Evolutionary conservation across 1,140 invertebrate genomes (phyloP).

Genomic region (Euschistus heros): DNA sequence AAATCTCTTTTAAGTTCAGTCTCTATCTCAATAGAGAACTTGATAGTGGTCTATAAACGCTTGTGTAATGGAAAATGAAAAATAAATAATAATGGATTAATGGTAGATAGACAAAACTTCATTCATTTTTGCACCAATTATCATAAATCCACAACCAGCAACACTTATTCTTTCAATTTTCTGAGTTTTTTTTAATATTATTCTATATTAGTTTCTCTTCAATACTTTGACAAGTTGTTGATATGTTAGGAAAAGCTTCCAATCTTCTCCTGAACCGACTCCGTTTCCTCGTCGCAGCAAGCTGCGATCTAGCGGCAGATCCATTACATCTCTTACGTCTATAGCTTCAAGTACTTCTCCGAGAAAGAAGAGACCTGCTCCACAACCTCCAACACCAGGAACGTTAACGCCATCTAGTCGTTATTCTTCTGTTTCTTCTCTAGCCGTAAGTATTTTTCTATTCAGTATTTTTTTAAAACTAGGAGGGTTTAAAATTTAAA

Average conservation of each 20-base stretch:
- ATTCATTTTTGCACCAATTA: too few species aligned
- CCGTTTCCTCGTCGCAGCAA: constrained; percentile 24
- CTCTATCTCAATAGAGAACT: too few species aligned
- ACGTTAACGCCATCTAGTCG: not conserved
- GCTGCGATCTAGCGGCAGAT: constrained; percentile 33
- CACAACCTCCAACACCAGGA: constrained; percentile 45
- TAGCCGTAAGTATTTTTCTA: constrained; percentile 14
- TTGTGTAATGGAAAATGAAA: too few species aligned
- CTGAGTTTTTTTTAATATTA: too few species aligned
- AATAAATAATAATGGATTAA: too few species aligned
- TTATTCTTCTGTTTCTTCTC: constrained; percentile 5
- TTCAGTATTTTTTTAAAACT: constrained; percentile 11
- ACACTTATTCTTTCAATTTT: too few species aligned
- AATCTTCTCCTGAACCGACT: constrained; percentile 23
- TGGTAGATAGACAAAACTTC: too few species aligned
- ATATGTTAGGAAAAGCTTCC: constrained; percentile 11
- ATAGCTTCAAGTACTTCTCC: constrained; percentile 31
- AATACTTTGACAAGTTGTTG: too few species aligned
- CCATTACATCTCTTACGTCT: constrained; percentile 37
- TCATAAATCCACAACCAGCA: too few species aligned
- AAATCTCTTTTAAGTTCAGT: too few species aligned
- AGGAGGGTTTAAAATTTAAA: not conserved
- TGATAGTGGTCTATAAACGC: too few species aligned
- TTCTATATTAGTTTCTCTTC: too few species aligned
- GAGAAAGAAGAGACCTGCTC: constrained; percentile 56